Conservation (phyloP, 2,113 vertebrate species). For the Naja naja region DNA sequence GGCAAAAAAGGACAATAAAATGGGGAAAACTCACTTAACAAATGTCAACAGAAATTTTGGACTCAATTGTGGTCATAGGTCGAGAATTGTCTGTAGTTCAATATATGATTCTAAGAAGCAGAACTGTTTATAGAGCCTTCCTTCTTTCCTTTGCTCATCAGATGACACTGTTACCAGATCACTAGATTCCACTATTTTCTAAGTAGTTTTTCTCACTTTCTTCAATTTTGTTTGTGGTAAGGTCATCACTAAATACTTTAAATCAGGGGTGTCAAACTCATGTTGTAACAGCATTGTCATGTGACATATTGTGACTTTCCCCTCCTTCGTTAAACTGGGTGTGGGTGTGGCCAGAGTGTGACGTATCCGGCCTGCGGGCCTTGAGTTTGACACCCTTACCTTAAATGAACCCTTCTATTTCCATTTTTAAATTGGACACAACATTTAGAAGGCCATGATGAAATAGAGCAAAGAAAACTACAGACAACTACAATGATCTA, state of each 20-base stretch:
- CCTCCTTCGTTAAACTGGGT: too few relatives aligned
- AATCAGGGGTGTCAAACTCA: not conserved
- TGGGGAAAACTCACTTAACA: too few relatives aligned
- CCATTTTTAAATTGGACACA: not conserved
- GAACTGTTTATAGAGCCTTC: not conserved
- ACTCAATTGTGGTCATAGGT: too few relatives aligned
- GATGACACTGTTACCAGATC: not conserved
- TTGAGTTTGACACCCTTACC: too few relatives aligned
- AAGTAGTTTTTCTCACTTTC: not conserved
- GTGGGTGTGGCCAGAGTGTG: too few relatives aligned
- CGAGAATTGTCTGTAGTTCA: not conserved
- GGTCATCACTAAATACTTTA: not conserved
- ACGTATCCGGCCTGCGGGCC: accelerated
- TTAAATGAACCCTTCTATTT: not conserved
- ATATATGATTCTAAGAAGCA: not conserved
- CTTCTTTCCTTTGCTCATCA: not conserved
- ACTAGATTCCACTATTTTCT: not conserved
- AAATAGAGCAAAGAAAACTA: not conserved
- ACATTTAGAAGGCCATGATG: not conserved
- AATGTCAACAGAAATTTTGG: too few relatives aligned
- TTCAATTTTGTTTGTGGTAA: not conserved
- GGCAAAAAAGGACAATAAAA: too few relatives aligned
- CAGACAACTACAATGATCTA: too few relatives aligned
- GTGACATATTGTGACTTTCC: too few relatives aligned
- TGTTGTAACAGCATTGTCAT: too few relatives aligned